Evolutionary conservation across 2,797 vertebrate genomes (phyloP).

Genomic region (Sebastes hubbsi): DNA sequence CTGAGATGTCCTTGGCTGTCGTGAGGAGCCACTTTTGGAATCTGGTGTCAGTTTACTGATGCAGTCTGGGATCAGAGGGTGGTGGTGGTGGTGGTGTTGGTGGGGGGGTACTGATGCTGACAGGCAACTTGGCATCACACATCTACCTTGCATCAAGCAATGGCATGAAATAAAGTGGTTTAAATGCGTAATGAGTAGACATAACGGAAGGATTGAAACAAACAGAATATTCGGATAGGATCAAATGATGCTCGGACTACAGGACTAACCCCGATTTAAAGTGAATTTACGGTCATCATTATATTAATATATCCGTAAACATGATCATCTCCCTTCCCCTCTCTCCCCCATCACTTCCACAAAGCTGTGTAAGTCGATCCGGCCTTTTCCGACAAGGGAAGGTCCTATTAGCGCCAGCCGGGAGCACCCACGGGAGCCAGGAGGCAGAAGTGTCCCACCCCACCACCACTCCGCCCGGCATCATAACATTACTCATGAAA

Average conservation of each 20-base stretch:
- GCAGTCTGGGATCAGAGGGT: slow-evolving; percentile 63
- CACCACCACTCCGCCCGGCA: slow-evolving; percentile 50
- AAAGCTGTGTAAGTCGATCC: slow-evolving; percentile 72
- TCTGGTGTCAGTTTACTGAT: slow-evolving; percentile 81
- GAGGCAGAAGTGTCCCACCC: slow-evolving; percentile 61
- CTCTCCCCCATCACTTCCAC: slow-evolving; percentile 44
- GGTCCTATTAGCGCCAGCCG: slow-evolving; percentile 78
- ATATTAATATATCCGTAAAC: slow-evolving; percentile 15
- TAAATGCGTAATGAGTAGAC: not conserved
- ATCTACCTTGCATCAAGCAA: slow-evolving; percentile 5
- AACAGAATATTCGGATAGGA: not conserved
- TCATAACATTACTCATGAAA: slow-evolving; percentile 82
- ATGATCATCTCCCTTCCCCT: slow-evolving; percentile 24
- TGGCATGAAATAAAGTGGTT: slow-evolving; percentile 1
- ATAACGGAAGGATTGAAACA: slow-evolving; percentile 5
- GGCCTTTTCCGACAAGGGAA: slow-evolving; percentile 60
- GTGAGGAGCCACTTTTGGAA: slow-evolving; percentile 75
- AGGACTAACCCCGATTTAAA: not conserved
- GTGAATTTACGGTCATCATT: slow-evolving; percentile 9
- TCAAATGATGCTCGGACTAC: not conserved
- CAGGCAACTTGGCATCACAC: slow-evolving; percentile 47
- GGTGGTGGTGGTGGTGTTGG: too few species aligned
- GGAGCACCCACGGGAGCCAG: slow-evolving; percentile 66
- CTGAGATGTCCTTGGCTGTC: slow-evolving; percentile 78
- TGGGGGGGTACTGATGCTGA: slow-evolving; percentile 37